A percentile compares a stretch with the other conserved stretches of the same genome.
These are phyloP conservation scores for Thrips palmi DNA, from an alignment of 1,140 invertebrate genomes.

Conservation along the genomic window DNA sequence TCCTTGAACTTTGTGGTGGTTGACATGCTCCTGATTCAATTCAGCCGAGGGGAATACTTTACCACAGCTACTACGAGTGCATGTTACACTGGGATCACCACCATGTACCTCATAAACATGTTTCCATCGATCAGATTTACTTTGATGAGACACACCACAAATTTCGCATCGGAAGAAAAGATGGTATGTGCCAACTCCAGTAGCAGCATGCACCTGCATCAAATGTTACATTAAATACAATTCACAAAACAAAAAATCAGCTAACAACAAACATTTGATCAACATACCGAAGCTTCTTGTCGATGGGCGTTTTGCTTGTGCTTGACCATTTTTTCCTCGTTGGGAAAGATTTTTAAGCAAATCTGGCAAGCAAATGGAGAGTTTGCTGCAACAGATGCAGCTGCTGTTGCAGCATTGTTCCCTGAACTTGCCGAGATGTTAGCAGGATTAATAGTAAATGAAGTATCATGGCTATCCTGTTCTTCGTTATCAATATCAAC, in stretches of 20 bases:
- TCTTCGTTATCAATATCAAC: no score
- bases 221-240: no score
- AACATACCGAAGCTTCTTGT: no score
- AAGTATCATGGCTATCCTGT: no score
- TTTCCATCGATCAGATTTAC: conserved; percentile 32
- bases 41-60: conserved; percentile 31
- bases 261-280: no score
- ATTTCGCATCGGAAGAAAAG: conserved; percentile 31
- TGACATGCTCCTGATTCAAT: conserved; percentile 25
- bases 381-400: no score
- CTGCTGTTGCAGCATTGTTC: no score
- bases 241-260: no score
- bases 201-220: conserved; percentile 6
- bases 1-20: conserved; percentile 29
- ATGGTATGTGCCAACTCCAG: conserved; percentile 18
- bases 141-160: conserved; percentile 28
- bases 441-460: no score
- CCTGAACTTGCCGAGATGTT: no score
- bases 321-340: conserved; percentile 27
- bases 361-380: conserved; percentile 29
- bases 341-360: conserved; percentile 29
- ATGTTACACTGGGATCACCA: conserved; percentile 25
- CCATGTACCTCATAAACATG: conserved; percentile 27
- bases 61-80: conserved; percentile 25
- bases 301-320: conserved; percentile 29